phyloP scores from a whole-genome alignment of 2,888 invertebrate genomes.

The Noctuana brunneofusca region DNA sequence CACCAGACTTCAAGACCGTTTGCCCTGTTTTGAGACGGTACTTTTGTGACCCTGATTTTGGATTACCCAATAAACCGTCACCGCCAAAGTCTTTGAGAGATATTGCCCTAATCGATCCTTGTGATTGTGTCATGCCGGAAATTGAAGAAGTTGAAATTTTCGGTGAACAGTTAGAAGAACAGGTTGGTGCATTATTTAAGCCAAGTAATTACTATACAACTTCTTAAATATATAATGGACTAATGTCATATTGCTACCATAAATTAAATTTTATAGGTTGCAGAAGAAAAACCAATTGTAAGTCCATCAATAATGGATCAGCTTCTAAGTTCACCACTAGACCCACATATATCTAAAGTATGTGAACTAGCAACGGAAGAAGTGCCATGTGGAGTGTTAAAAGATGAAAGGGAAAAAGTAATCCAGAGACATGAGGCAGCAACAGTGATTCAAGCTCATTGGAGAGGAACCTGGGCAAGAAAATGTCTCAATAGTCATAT shows the following conservation, averaged over 20 bases:
- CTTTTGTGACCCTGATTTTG: constrained; percentile 70
- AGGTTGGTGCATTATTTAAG: constrained; percentile 43
- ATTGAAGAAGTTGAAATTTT: constrained; percentile 51
- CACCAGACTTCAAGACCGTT: constrained; percentile 48
- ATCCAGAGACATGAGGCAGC: constrained; percentile 66
- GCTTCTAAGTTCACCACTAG: constrained; percentile 46
- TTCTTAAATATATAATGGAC: too few species aligned
- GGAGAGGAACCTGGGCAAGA: constrained; percentile 68
- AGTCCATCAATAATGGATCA: constrained; percentile 46
- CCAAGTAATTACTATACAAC: too few species aligned
- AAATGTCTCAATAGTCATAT: constrained; percentile 51
- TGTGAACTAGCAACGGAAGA: constrained; percentile 66
- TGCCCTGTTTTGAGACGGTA: constrained; percentile 55
- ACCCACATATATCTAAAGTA: constrained; percentile 51
- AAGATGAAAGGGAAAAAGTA: constrained; percentile 59
- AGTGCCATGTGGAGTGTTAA: constrained; percentile 61
- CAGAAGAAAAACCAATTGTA: constrained; percentile 44
- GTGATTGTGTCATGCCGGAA: constrained; percentile 64
- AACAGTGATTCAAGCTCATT: constrained; percentile 61
- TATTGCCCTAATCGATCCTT: constrained; percentile 55
- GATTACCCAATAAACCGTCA: constrained; percentile 56
- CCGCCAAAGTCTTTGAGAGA: constrained; percentile 51
- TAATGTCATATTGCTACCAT: not conserved
- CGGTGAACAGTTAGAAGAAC: constrained; percentile 50
- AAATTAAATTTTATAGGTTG: constrained; percentile 21